These are phyloP conservation scores for Xestia c-nigrum DNA, from an alignment of 2,888 invertebrate genomes.

Conservation along the genomic window DNA sequence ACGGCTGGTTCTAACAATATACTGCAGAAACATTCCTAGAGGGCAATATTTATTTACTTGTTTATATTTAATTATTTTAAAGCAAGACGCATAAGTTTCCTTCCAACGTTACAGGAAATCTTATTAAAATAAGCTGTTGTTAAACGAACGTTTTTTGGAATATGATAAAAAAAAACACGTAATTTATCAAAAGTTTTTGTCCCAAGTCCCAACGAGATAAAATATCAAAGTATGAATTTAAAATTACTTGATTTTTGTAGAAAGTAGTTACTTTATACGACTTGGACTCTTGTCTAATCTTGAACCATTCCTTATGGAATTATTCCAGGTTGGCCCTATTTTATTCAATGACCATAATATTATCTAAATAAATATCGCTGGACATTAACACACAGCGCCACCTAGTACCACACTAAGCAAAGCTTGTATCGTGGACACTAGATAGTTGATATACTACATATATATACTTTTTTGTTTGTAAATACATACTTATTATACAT, in stretches of 20 bases:
- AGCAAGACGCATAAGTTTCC: constrained; percentile 6
- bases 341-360: background rate
- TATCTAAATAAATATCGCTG: too few relatives aligned
- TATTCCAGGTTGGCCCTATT: background rate
- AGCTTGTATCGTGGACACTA: too few relatives aligned
- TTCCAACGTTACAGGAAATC: background rate
- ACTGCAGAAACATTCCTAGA: constrained; percentile 19
- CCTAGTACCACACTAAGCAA: too few relatives aligned
- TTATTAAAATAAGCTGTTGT: background rate
- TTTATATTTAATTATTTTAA: too few relatives aligned
- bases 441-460: too few relatives aligned
- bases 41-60: too few relatives aligned
- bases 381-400: too few relatives aligned
- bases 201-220: too few relatives aligned
- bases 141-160: background rate
- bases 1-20: constrained; percentile 9
- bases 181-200: background rate
- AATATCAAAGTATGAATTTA: background rate
- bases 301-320: background rate
- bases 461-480: too few relatives aligned
- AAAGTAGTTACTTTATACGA: background rate
- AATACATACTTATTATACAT: too few relatives aligned
- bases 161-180: background rate
- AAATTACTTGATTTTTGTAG: background rate
- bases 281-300: background rate